Evolutionary conservation across 2,113 vertebrate genomes (phyloP).

Genomic region (Axis porcinus): DNA sequence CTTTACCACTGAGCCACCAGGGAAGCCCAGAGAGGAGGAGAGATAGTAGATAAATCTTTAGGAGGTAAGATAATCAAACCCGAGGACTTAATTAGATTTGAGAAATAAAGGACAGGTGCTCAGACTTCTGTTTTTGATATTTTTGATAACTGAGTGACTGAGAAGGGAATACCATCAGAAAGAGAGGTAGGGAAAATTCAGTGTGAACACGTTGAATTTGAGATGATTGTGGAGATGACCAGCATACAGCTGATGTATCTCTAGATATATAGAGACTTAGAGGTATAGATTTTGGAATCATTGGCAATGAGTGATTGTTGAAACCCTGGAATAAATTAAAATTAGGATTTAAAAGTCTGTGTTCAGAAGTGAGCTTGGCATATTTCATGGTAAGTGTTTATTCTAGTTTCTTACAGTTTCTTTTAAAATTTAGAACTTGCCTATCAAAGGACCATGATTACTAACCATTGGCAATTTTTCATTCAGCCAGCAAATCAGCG

Average conservation of each 20-base stretch:
- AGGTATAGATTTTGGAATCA: background rate
- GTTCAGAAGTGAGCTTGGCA: background rate
- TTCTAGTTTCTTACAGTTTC: background rate
- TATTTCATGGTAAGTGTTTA: background rate
- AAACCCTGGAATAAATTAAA: constrained; percentile 25
- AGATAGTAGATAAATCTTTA: background rate
- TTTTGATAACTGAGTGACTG: background rate
- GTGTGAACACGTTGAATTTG: background rate
- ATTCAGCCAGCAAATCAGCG: background rate
- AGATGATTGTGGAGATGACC: background rate
- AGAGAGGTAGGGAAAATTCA: background rate
- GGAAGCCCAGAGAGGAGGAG: background rate
- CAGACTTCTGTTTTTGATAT: constrained; percentile 12
- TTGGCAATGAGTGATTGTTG: background rate
- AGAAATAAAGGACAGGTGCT: background rate
- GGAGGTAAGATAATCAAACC: background rate
- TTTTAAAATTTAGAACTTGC: background rate
- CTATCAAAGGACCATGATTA: background rate
- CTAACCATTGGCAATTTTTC: background rate
- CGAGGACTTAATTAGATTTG: background rate
- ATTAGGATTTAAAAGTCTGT: background rate
- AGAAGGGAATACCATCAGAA: background rate
- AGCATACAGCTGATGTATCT: background rate
- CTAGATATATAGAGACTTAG: background rate
- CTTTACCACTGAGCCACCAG: background rate